Percentiles rank a stretch among this genome's conserved stretches.
These are phyloP conservation scores for Callosobruchus maculatus DNA, from an alignment of 2,888 invertebrate genomes.

Conservation along the genomic window DNA sequence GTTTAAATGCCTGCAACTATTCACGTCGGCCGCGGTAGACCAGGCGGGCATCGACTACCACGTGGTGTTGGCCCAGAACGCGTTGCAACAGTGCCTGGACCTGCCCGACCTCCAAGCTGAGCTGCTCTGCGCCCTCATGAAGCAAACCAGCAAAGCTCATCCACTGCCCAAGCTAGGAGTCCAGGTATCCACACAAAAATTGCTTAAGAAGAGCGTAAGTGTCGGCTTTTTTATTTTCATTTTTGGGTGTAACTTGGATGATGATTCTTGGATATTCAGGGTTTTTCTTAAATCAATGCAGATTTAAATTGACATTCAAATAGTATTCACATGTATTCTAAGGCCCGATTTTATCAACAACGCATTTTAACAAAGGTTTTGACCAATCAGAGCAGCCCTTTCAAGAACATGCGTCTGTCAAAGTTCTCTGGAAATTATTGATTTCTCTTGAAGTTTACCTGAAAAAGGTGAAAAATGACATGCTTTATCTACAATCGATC, in stretches of 20 bases:
- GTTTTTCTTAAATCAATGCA: too few species aligned
- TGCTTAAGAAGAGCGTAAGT: slow-evolving; percentile 61
- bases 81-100: slow-evolving; percentile 87
- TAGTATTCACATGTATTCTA: too few species aligned
- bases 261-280: background rate
- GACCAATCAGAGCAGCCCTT: too few species aligned
- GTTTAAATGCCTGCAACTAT: slow-evolving; percentile 94
- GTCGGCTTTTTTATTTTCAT: slow-evolving; percentile 50
- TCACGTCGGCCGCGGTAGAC: slow-evolving; percentile 94
- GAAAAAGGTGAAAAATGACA: too few species aligned
- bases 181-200: slow-evolving; percentile 55
- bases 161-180: slow-evolving; percentile 62
- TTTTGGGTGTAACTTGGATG: slow-evolving; percentile 15
- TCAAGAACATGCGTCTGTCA: too few species aligned
- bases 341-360: too few species aligned
- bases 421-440: too few species aligned
- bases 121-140: slow-evolving; percentile 85
- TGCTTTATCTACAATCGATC: too few species aligned
- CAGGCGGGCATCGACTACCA: slow-evolving; percentile 96
- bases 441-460: too few species aligned
- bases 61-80: slow-evolving; percentile 94
- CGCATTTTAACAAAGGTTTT: too few species aligned
- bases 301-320: too few species aligned
- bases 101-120: slow-evolving; percentile 89
- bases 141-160: slow-evolving; percentile 87